A percentile compares a stretch with the other conserved stretches of the same genome.
Evolutionary conservation across 2,797 vertebrate species (phyloP).

Genomic region (Platalea minor): DNA sequence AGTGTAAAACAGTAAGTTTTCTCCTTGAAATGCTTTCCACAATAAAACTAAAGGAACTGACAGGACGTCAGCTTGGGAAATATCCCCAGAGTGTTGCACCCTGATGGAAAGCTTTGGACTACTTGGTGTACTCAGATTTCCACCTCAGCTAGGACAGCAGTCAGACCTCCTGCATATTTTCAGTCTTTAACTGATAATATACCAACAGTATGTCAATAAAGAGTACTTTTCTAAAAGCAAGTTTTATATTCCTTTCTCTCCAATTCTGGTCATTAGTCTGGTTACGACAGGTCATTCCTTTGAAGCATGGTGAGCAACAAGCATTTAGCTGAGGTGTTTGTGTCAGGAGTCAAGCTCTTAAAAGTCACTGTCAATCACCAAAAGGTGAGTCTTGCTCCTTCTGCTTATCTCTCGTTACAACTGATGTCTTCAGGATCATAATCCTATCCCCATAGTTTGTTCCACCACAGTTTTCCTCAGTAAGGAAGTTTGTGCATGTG

Average conservation of each 20-base stretch:
- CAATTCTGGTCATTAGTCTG: slow-evolving; percentile 7
- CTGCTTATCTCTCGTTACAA: slow-evolving; percentile 26
- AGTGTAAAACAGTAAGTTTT: background rate
- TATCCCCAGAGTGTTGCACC: background rate
- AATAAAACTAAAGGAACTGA: background rate
- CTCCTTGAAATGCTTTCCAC: background rate
- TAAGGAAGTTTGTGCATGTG: background rate
- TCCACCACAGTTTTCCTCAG: background rate
- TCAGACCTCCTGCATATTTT: background rate
- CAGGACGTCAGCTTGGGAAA: background rate
- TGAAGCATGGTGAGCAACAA: background rate
- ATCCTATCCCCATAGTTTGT: background rate
- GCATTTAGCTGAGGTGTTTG: slow-evolving; percentile 14
- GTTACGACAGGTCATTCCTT: slow-evolving; percentile 1
- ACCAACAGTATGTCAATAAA: background rate
- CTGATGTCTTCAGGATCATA: background rate
- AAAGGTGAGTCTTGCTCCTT: slow-evolving; percentile 18
- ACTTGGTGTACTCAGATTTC: background rate
- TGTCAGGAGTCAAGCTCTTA: slow-evolving; percentile 37
- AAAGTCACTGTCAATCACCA: slow-evolving; percentile 52
- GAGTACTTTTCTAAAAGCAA: background rate
- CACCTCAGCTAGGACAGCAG: background rate
- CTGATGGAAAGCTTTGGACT: background rate
- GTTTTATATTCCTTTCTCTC: slow-evolving; percentile 22
- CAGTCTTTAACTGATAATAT: background rate